Base-by-base conservation (phyloP, 1,140 invertebrate genomes). In the Propsilocerus akamusi region DNA sequence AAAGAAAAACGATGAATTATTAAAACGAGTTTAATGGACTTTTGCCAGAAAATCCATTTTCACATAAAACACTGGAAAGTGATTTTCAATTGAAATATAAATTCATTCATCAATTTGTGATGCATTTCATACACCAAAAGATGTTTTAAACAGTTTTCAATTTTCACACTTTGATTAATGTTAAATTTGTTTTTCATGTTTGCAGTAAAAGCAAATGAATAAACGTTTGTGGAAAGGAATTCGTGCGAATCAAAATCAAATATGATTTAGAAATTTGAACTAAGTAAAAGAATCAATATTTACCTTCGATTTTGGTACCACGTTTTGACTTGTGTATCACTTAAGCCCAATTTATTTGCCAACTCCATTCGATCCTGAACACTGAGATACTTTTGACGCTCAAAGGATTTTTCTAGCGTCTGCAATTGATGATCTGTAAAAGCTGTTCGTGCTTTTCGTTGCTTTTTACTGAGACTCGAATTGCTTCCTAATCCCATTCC, bases 261-360 rank as follows among this genome's bases (percentile, higher is more conserved):
- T 47, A 24, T 23, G 32, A 11, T 12, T 37, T 4, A 30, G 10
- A 30, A 30, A 30, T 30, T 30, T n/a, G 28, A 11, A 23, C 24
- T 14, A 47, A 47, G 22, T 12, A 47, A 47, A 47, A 12, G 22
- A 12, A 12, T 20, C 12, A 24, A 24, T 23, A 62, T 76, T 73
- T 67, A 97, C 92, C 95, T 82, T 76, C 95, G 77, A 66, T 98
- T 98, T 69, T 98, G 95, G 67, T 97, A 98, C 95, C 95, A 98
- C 51, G 95, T 98, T 68, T 98, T 98, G 57, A 98, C 95, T 76
- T 99, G 96, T 11, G 95, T 98, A 65, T 99, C 96, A 7, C 89
- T 94, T 23, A 99, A 74, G 52, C 90, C 89, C 28, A 99, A 74
- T 66, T 95, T 94, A 25, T 92, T 86, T 0, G 96, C 96, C 52